These are phyloP conservation scores for Caenorhabditis panamensis DNA, from an alignment of 2,888 invertebrate species.

Conservation along the genomic window DNA sequence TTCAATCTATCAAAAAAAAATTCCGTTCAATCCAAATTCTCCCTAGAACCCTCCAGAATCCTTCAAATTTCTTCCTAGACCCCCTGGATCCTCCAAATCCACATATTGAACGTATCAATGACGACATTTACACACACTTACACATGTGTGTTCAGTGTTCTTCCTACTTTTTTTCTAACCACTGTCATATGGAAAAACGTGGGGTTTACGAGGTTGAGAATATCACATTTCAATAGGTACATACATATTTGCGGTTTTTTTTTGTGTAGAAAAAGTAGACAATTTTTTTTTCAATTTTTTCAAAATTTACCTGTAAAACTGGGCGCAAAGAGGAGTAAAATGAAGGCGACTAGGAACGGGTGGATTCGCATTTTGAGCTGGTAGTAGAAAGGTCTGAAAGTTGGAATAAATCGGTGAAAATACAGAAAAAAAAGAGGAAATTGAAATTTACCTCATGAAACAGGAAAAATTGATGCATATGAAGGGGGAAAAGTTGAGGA, in stretches of 20 bases:
- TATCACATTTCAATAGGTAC: neutral
- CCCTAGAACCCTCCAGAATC: no score
- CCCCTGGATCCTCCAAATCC: no score
- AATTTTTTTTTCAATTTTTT: neutral
- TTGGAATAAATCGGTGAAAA: neutral
- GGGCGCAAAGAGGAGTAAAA: conserved; percentile 38
- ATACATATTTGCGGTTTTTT: no score
- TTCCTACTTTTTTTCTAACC: neutral
- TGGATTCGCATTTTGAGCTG: conserved; percentile 34
- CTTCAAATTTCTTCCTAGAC: no score
- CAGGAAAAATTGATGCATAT: conserved; percentile 59
- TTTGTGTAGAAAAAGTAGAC: no score
- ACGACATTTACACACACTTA: neutral
- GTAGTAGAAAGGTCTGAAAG: neutral
- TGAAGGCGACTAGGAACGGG: conserved; percentile 3
- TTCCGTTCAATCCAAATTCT: conserved; percentile 13
- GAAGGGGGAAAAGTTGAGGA: conserved; percentile 1
- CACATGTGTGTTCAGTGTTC: neutral
- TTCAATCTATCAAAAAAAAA: no score
- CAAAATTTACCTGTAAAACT: conserved; percentile 30
- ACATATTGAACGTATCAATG: conserved; percentile 1
- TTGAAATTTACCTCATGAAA: conserved; percentile 39
- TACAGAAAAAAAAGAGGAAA: neutral
- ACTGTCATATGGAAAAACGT: neutral
- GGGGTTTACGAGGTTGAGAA: neutral